Percentiles rank a stretch among this genome's conserved stretches.
Conservation (phyloP, 2,113 vertebrate species). For the Planiliza haematocheilus region DNA sequence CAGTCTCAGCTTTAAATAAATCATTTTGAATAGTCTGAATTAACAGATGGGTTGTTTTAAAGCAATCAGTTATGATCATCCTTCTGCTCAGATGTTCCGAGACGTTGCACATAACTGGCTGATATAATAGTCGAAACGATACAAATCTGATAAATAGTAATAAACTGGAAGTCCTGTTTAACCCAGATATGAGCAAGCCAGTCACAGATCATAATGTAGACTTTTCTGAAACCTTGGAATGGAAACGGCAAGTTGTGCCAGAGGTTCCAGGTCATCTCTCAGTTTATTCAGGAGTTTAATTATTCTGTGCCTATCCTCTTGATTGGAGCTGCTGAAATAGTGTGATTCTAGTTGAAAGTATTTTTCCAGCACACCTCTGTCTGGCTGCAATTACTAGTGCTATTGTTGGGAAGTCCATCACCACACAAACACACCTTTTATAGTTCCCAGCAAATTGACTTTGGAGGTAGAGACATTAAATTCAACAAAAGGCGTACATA, state of each 20-base stretch:
- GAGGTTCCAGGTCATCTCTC: no score
- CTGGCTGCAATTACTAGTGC: slow-evolving; percentile 4
- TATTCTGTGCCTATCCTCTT: no score
- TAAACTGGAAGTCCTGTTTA: background rate
- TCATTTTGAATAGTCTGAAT: background rate
- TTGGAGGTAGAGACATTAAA: background rate
- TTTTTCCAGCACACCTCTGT: no score
- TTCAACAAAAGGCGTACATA: slow-evolving; percentile 3
- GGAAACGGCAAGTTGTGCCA: no score
- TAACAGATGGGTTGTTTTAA: background rate
- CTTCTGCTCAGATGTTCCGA: no score
- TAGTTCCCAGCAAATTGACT: background rate
- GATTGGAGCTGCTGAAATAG: background rate
- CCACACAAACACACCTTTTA: no score
- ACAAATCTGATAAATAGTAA: background rate
- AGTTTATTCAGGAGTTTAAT: no score
- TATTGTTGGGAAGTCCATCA: background rate
- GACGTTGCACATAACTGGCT: background rate
- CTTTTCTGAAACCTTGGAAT: no score
- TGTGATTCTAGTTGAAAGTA: slow-evolving; percentile 1
- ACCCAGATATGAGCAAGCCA: background rate
- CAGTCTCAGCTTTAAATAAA: background rate
- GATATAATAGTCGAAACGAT: background rate
- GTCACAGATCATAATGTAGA: background rate
- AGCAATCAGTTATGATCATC: background rate